Percentiles rank a stretch among this genome's conserved stretches.
Evolutionary conservation across 1,140 invertebrate species (phyloP).

Genomic region (Tetragnatha versicolor): DNA sequence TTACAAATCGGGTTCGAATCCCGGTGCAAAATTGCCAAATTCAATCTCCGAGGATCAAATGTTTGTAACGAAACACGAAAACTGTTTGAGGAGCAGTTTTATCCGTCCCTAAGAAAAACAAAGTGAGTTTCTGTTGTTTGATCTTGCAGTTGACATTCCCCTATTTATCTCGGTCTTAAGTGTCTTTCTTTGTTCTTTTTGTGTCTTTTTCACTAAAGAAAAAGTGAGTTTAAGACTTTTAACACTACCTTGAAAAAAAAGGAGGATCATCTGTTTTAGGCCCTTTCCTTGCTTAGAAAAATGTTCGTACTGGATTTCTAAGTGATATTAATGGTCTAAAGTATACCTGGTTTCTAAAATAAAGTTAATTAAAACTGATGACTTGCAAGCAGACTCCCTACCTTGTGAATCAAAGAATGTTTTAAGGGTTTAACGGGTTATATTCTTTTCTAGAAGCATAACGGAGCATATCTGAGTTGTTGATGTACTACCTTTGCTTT

Average conservation of each 20-base stretch:
- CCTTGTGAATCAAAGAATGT: too few relatives aligned
- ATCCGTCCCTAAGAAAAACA: not conserved
- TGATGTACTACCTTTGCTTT: too few relatives aligned
- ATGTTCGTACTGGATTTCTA: not conserved
- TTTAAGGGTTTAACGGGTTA: too few relatives aligned
- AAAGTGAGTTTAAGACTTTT: not conserved
- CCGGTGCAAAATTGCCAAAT: too few relatives aligned
- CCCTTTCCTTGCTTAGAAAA: not conserved
- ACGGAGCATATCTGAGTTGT: too few relatives aligned
- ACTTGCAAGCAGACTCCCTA: not conserved
- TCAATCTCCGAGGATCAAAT: too few relatives aligned
- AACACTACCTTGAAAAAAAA: not conserved
- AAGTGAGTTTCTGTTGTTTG: not conserved
- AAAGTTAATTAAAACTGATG: conserved; percentile 11
- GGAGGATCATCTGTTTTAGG: not conserved
- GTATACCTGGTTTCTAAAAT: not conserved
- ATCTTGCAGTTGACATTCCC: not conserved
- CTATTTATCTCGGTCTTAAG: conserved; percentile 11
- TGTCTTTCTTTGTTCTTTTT: not conserved
- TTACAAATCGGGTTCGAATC: too few relatives aligned
- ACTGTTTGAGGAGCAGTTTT: not conserved
- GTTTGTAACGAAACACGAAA: not conserved
- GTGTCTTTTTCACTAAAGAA: not conserved
- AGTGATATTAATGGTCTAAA: conserved; percentile 8
- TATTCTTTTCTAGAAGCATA: too few relatives aligned